Conservation (phyloP, 2,888 invertebrate species). For the Chaitophorus viminalis region DNA sequence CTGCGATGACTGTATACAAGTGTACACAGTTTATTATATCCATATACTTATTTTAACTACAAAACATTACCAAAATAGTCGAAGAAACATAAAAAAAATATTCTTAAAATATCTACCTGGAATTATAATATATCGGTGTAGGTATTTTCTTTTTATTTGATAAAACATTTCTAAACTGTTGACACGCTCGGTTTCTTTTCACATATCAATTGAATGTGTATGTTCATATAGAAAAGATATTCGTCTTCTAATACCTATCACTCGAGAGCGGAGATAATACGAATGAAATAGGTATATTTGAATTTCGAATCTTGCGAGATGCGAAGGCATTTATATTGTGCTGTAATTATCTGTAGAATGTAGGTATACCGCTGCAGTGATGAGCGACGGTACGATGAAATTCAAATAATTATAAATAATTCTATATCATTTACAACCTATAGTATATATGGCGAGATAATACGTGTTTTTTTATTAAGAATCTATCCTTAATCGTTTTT, state of each 20-base stretch:
- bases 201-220: background rate
- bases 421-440: background rate
- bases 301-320: background rate
- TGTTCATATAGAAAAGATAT: background rate
- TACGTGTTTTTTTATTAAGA: background rate
- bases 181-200: conserved; percentile 7
- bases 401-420: background rate
- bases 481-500: conserved; percentile 24
- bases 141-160: background rate
- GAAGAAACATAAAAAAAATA: background rate
- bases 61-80: background rate
- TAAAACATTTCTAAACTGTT: conserved; percentile 9
- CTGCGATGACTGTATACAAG: too few relatives aligned
- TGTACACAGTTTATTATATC: background rate
- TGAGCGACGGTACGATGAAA: background rate
- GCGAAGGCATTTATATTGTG: background rate
- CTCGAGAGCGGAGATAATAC: conserved; percentile 17
- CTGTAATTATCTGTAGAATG: background rate
- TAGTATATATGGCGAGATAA: background rate
- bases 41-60: background rate
- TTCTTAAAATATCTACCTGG: conserved; percentile 13
- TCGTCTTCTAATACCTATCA: background rate
- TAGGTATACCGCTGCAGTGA: background rate
- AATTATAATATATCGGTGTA: background rate
- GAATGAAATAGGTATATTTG: background rate